Base-by-base conservation (phyloP, 2,113 vertebrate genomes). In the Rhinolophus ferrumequinum region DNA sequence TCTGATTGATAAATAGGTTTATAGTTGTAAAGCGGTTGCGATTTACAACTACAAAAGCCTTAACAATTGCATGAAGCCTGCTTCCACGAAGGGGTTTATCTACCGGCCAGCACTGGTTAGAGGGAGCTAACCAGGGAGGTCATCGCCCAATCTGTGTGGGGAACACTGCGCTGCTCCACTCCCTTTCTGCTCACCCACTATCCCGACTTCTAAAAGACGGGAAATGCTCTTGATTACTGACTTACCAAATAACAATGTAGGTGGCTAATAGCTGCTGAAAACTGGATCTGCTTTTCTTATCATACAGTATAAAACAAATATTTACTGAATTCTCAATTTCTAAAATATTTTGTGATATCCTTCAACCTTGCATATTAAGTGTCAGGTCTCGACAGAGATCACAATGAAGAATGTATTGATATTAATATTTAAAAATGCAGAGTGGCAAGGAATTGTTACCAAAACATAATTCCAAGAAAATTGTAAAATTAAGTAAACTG, bases 1-100 rank as follows among this genome's bases (percentile, higher is more conserved):
- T 93, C 89, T 35, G 92, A 90, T 93, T 95, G 64, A 82, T 82
- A 86, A 91, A 73, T 14, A 75, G 64, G 73, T 24, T 6, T 77
- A 9, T 26, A 84, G 84, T n/a, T 92, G 12, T 80, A 47, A 72
- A 54, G 87, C 21, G 35, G 60, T 21, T 87, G 30, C 18, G 50
- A 44, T 79, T 70, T n/a, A 87, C 19, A 76, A 62, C 13, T 67
- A n/a, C 62, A 56, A 38, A 82, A 44, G 60, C 28, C 44, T 67
- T 35, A 76, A 8, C 67, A 30, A 81, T 14, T 90, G 24, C 21
- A n/a, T 16, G 47, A 82, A 21, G 24, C 60, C 82, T 81, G 90
- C 64, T 54, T 66, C 87, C 26, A 13, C 52, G 50, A 75, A 62
- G 56, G 56, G 64, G 19, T 50, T 56, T 11, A 18, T 33, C 60